Conservation (phyloP, 2,797 vertebrate species). For the Argya squamiceps region DNA sequence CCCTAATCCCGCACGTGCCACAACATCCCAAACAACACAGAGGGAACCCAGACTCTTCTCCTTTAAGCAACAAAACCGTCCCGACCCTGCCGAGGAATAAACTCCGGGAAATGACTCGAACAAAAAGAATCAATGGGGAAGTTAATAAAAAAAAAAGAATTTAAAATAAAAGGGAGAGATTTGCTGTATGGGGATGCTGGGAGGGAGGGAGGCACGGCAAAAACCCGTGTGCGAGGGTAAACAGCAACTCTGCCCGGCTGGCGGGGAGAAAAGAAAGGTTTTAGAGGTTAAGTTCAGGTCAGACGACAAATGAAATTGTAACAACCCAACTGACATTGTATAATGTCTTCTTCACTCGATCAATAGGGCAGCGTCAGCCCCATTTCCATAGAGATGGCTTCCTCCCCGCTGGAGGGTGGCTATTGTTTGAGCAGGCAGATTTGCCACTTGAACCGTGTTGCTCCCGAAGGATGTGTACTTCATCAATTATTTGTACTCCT, state of each 20-base stretch:
- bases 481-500: conserved; percentile 82
- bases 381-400: conserved; percentile 85
- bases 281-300: conserved; percentile 84
- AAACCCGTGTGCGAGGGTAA: neutral
- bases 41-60: neutral
- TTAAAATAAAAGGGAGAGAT: neutral
- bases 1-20: conserved; percentile 58
- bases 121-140: neutral
- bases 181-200: neutral
- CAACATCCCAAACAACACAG: conserved; percentile 46
- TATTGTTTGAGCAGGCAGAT: conserved; percentile 82
- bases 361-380: conserved; percentile 83
- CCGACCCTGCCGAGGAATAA: conserved; percentile 28
- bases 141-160: neutral
- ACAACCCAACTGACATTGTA: conserved; percentile 83
- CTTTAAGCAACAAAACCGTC: conserved; percentile 36
- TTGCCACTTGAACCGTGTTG: conserved; percentile 80
- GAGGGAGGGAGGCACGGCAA: neutral
- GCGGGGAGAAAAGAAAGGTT: conserved; percentile 77
- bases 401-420: conserved; percentile 77
- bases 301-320: conserved; percentile 84
- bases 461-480: conserved; percentile 81
- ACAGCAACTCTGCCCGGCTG: conserved; percentile 54
- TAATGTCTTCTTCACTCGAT: conserved; percentile 85
- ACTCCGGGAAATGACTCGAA: conserved; percentile 44